Conservation (phyloP, 2,888 invertebrate genomes). For the Idaea biselata region DNA sequence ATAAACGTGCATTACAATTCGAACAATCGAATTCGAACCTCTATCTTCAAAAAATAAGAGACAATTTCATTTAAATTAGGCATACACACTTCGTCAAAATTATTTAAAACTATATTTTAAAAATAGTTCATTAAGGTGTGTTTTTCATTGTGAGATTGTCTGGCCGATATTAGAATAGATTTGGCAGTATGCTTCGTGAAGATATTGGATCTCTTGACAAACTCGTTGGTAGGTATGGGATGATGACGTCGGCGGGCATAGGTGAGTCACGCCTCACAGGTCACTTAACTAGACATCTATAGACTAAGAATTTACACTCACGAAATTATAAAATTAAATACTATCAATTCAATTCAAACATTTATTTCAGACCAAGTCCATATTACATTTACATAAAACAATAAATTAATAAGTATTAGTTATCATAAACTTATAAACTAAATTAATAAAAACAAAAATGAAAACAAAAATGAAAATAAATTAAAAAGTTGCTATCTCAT, state of each 20-base stretch:
- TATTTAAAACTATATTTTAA: slow-evolving; percentile 29
- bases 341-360: no score
- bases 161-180: slow-evolving; percentile 57
- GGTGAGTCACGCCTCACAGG: slow-evolving; percentile 56
- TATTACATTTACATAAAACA: no score
- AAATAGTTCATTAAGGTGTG: slow-evolving; percentile 18
- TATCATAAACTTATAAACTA: no score
- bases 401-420: no score
- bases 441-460: no score
- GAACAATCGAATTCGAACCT: slow-evolving; percentile 8
- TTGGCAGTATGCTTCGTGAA: slow-evolving; percentile 57
- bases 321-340: no score
- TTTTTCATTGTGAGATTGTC: slow-evolving; percentile 21
- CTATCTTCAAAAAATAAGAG: not conserved
- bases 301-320: no score
- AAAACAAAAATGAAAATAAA: no score
- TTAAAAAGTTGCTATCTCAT: no score
- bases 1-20: no score
- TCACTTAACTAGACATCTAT: slow-evolving; percentile 45
- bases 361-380: no score
- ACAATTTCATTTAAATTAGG: slow-evolving; percentile 6
- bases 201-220: slow-evolving; percentile 48
- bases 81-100: slow-evolving; percentile 1
- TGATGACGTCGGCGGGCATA: slow-evolving; percentile 35
- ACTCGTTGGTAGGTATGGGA: slow-evolving; percentile 15